Base-by-base conservation (phyloP, 1,140 invertebrate species). In the Adoxophyes honmai region DNA sequence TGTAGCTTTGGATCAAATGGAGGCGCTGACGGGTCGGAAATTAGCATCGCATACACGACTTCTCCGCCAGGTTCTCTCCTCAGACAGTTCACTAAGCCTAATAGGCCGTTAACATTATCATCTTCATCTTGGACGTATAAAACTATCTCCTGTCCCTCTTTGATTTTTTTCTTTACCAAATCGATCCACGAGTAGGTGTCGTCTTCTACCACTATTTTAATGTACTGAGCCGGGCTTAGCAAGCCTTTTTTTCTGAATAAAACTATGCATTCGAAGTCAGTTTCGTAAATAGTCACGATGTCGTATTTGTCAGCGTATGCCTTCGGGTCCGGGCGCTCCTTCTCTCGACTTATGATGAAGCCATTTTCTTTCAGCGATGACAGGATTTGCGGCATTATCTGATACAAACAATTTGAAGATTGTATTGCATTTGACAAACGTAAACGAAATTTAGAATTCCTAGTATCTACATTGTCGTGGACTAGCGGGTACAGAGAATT, bases 1-100 rank as follows among this genome's bases (percentile, higher is more conserved):
- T 91, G 86, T 65, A 93, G 70, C 10, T 92, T 69, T 0, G 92
- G 73, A 63, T 92, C 91, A 62, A 95, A 95, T 1, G 81, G 66
- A 1, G 94, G 94, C 6, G 92, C 94, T 48, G 90, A 89, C 2
- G 84, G 68, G 64, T 95, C 94, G 63, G 92, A 86, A 38, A 95
- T 92, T 8, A 93, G 88, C 3, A 95, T 73, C 33, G 92, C 91
- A 51, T 90, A 90, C 3, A 93, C 81, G 8, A 92, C 82, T 61
- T 93, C 90, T 52, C 93, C 92, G 56, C 92, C 91, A 7, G 92
- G 92, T 70, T 96, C 95, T 70, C 90, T 92, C 59, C 92, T 86
- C 0, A 96, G 62, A 71, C 94, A 96, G 48, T 95, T 95, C 0
- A 94, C 90, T n/a, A 99, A 81, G 9, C 98, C 98, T 13, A 98